Base-by-base conservation (phyloP, 2,797 vertebrate genomes). In the Halcyon badia region DNA sequence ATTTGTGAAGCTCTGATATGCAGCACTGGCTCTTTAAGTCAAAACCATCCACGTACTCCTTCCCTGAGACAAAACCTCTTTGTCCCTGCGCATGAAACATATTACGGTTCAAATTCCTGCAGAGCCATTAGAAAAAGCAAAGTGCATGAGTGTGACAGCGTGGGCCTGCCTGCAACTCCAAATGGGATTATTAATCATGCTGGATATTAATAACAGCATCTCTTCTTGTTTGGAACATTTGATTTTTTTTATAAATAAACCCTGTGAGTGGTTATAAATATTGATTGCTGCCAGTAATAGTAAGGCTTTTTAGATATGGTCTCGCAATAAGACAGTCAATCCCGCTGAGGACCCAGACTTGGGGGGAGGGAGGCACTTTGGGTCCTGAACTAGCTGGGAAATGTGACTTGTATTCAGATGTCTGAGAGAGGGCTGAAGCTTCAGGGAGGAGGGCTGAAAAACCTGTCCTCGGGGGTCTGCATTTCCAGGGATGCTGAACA, bases 51-150 rank as follows among this genome's bases (percentile, higher is more conserved):
- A 92, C 87, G 57, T 72, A 83, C 25, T 92, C 71, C 61, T 93
- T 95, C 79, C 39, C 83, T 77, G 86, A 79, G 76, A 97, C 97
- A 97, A 96, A 96, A 96, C 30, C 2, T 81, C 96, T 97, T 97
- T 97, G 97, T 96, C 91, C 24, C 64, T 94, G 90, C 31, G 75
- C 72, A 49, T 93, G 93, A 93, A 94, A 96, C 81, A 56, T 95
- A 68, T 93, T 94, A 93, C 0, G 14, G 93, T 93, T 95, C 91
- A 94, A 96, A 97, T 97, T 97, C 96, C 90, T 93, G 76, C 87
- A 83, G 60, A 94, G 91, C 93, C 90, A 95, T 77, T 94, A 89
- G 83, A 85, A 95, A 94, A 95, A 96, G 52, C 66, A 75, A 95
- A 96, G 96, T 84, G 83, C 91, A 65, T 30, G 78, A 90, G 81